Conservation (phyloP, 2,888 invertebrate species). For the Drosophila histrio region DNA sequence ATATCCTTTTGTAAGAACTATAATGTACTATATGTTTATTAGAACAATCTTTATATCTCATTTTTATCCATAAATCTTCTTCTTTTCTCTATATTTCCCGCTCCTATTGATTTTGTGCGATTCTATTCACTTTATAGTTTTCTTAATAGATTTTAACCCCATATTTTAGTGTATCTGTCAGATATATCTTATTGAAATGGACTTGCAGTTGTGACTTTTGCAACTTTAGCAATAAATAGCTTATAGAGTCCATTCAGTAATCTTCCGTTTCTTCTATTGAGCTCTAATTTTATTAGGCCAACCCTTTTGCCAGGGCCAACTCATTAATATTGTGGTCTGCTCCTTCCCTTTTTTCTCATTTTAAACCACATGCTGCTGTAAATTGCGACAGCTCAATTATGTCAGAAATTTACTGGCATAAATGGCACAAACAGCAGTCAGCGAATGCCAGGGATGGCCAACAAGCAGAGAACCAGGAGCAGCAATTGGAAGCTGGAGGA, state of each 20-base stretch:
- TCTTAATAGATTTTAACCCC: not conserved
- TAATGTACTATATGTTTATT: too few relatives aligned
- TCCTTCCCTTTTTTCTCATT: not conserved
- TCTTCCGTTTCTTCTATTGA: not conserved
- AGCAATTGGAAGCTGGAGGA: not conserved
- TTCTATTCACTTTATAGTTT: not conserved
- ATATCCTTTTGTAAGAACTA: too few relatives aligned
- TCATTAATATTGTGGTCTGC: conserved; percentile 37
- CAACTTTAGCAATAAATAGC: not conserved
- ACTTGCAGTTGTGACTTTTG: not conserved
- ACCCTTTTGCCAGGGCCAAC: conserved; percentile 20
- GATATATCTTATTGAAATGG: too few relatives aligned
- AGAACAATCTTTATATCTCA: too few relatives aligned
- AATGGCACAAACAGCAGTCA: conserved; percentile 46
- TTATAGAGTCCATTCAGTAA: not conserved
- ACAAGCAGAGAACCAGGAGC: not conserved
- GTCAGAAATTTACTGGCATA: conserved; percentile 65
- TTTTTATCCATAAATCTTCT: too few relatives aligned
- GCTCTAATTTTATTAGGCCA: conserved; percentile 21
- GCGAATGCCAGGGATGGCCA: conserved; percentile 30
- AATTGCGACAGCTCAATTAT: conserved; percentile 70
- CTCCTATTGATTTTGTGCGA: not conserved
- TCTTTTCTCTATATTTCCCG: too few relatives aligned
- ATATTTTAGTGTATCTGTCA: not conserved
- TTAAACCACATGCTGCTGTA: conserved; percentile 47